Evolutionary conservation across 1,140 invertebrate genomes (phyloP).

Genomic region (Drosophila sp.): DNA sequence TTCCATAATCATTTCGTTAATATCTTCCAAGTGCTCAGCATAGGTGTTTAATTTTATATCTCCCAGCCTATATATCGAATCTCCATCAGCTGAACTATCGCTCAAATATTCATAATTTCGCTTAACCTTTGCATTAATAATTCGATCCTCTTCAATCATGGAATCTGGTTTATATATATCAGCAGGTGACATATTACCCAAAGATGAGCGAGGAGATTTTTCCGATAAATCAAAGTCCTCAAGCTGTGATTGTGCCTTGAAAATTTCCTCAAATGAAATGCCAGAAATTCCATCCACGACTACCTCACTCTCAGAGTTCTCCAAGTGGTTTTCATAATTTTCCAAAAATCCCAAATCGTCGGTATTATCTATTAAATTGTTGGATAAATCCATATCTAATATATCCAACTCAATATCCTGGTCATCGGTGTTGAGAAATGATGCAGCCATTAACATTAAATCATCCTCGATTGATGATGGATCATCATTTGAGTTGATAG

Average conservation of each 20-base stretch:
- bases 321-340: too few species aligned
- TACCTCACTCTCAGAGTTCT: too few species aligned
- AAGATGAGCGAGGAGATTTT: too few species aligned
- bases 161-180: too few species aligned
- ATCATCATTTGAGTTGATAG: not conserved
- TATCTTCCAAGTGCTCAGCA: not conserved
- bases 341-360: not conserved
- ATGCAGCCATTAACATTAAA: not conserved
- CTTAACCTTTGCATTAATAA: not conserved
- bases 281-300: too few species aligned
- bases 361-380: not conserved
- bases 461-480: not conserved
- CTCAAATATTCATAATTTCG: not conserved
- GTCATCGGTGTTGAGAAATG: not conserved
- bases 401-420: not conserved
- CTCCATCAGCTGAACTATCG: not conserved
- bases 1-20: constrained; percentile 1
- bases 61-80: not conserved
- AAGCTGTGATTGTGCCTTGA: too few species aligned
- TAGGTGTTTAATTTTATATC: not conserved
- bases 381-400: not conserved
- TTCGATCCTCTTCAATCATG: not conserved
- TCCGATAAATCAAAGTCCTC: too few species aligned
- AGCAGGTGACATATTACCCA: too few species aligned
- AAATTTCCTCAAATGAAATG: too few species aligned